These are phyloP conservation scores for Thumatha senex DNA, from an alignment of 2,888 invertebrate species.

Conservation along the genomic window DNA sequence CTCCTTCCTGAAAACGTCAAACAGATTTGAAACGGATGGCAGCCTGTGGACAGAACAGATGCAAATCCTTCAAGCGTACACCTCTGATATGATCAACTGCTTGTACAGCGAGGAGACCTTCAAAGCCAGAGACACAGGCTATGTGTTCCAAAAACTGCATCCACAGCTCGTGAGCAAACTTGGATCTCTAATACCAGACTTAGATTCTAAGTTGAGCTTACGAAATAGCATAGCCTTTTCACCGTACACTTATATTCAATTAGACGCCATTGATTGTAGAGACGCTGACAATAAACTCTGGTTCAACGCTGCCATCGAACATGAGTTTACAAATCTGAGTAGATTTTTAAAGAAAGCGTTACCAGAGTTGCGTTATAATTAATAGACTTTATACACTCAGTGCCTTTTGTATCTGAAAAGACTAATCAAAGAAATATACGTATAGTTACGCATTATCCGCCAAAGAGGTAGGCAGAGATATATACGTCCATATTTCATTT, in stretches of 20 bases:
- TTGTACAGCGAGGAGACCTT: conserved; percentile 61
- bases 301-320: conserved; percentile 52
- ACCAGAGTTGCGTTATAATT: conserved; percentile 43
- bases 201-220: conserved; percentile 59
- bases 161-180: conserved; percentile 59
- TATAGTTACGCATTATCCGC: too few species aligned
- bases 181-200: conserved; percentile 51
- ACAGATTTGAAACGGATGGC: conserved; percentile 37
- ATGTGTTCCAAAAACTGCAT: conserved; percentile 58
- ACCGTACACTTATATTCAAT: conserved; percentile 55
- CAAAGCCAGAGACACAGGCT: conserved; percentile 45
- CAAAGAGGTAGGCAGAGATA: too few species aligned
- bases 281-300: conserved; percentile 55
- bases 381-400: background rate
- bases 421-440: too few species aligned
- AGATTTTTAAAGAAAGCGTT: conserved; percentile 54
- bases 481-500: too few species aligned
- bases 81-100: conserved; percentile 62
- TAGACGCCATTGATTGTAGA: conserved; percentile 41
- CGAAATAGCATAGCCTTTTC: conserved; percentile 67
- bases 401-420: too few species aligned
- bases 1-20: conserved; percentile 39
- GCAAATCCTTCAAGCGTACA: conserved; percentile 50
- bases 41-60: conserved; percentile 41
- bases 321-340: conserved; percentile 51